Evolutionary conservation across 1,140 invertebrate species (phyloP), one percentile per base, ranked within the genome.

Genomic region (Cepaea nemoralis): DNA sequence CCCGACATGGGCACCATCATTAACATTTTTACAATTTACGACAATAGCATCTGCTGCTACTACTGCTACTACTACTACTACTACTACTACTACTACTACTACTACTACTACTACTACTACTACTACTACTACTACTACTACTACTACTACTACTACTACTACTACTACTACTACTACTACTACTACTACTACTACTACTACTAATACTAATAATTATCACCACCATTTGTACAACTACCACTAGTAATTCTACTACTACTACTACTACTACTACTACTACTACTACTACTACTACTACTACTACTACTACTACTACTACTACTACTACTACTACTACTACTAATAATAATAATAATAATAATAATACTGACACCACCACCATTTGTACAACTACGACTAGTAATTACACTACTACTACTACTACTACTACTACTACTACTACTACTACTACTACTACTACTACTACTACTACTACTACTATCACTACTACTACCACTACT

Each of bases 141-240:
- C 6, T 70, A 70, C 3, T 70, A 70, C 67, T 70, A 70, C 67
- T 70, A 70, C 67, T 24, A 70, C 67, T 31, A 70, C 27, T 24
- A 19, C 67, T 24, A 70, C 67, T 24, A 70, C 67, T 40, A 70
- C 67, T 40, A 70, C 67, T 24, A 19, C n/a, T 40, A 19, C 67
- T 40, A 70, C 67, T 24, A 70, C 67, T 24, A 70, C 67, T 24
- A 70, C 67, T 40, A 70, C 27, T 40, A 19, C 67, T 70, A 70
- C 67, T 27, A 70, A 24, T 70, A 70, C 67, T 70, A 70, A n/a
- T n/a, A n/a, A 70, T 31, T 40, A 70, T 24, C n/a, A 19, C 67
- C 33, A 70, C 67, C 24, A 70, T 31, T 70, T 31, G n/a, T 70
- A 70, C 67, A 31, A 70, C 27, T 27, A 19, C 67, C 24, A 40